Conservation (phyloP, 2,113 vertebrate species). For the Aspidoscelis tigris region DNA sequence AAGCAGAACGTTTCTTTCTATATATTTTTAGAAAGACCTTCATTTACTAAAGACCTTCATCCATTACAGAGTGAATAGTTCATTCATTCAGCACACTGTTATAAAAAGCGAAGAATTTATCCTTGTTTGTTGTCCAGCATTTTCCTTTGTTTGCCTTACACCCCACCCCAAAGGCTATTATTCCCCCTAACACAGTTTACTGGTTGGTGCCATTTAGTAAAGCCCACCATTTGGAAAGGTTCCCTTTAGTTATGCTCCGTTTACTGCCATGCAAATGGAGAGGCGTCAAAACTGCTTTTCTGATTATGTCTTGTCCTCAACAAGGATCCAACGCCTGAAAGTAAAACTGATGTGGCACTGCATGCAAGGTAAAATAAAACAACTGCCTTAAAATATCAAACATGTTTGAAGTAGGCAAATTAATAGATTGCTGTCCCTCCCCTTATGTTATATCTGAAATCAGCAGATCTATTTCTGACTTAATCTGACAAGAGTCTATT, state of each 20-base stretch:
- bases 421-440: too few relatives aligned
- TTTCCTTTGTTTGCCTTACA: conserved; percentile 16
- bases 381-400: conserved; percentile 4
- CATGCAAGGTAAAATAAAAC: conserved; percentile 27
- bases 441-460: too few relatives aligned
- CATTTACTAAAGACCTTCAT: neutral
- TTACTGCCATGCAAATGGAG: conserved; percentile 24
- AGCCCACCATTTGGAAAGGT: neutral
- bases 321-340: conserved; percentile 34
- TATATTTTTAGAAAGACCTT: conserved; percentile 20
- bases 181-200: neutral
- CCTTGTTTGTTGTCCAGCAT: neutral
- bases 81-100: conserved; percentile 15
- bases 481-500: too few relatives aligned
- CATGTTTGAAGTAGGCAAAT: too few relatives aligned
- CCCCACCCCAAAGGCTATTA: neutral
- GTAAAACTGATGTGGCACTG: conserved; percentile 17
- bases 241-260: conserved; percentile 14
- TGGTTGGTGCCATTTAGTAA: too few relatives aligned
- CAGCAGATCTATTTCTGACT: too few relatives aligned
- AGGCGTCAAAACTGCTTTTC: neutral
- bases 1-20: neutral
- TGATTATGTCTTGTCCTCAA: conserved; percentile 25
- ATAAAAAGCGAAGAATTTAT: conserved; percentile 1
- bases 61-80: neutral